These are phyloP conservation scores for Lobophora halterata DNA, from an alignment of 2,888 invertebrate species.

Conservation along the genomic window DNA sequence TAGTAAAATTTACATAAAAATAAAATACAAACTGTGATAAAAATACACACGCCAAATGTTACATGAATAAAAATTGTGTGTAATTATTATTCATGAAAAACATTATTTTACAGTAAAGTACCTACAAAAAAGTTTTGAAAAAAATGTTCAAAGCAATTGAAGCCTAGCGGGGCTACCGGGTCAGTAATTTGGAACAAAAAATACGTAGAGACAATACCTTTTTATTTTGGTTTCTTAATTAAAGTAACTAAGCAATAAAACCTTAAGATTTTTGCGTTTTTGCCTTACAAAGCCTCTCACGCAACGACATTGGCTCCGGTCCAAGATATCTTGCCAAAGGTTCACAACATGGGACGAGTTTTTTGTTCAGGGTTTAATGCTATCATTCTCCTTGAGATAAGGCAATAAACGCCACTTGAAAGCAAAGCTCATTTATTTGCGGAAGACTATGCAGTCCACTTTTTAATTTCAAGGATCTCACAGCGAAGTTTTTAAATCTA, in stretches of 20 bases:
- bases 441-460: constrained; percentile 59
- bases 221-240: constrained; percentile 32
- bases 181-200: too few species aligned
- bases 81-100: neutral
- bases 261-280: constrained; percentile 35
- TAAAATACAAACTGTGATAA: constrained; percentile 6
- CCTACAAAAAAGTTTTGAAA: neutral
- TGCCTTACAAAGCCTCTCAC: constrained; percentile 49
- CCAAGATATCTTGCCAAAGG: constrained; percentile 75
- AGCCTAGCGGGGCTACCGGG: too few species aligned
- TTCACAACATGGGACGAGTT: constrained; percentile 70
- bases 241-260: constrained; percentile 33
- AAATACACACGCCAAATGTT: constrained; percentile 6
- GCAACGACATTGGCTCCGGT: constrained; percentile 64
- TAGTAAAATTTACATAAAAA: constrained; percentile 15
- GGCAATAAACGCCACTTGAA: constrained; percentile 72
- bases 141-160: constrained; percentile 4
- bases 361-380: constrained; percentile 60
- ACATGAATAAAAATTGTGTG: neutral
- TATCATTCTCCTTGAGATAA: constrained; percentile 72
- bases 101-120: neutral
- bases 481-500: constrained; percentile 24
- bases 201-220: constrained; percentile 12
- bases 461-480: constrained; percentile 52
- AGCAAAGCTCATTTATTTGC: constrained; percentile 66